These are phyloP conservation scores for Nemotelus nigrinus DNA, from an alignment of 2,888 invertebrate genomes.

Conservation along the genomic window DNA sequence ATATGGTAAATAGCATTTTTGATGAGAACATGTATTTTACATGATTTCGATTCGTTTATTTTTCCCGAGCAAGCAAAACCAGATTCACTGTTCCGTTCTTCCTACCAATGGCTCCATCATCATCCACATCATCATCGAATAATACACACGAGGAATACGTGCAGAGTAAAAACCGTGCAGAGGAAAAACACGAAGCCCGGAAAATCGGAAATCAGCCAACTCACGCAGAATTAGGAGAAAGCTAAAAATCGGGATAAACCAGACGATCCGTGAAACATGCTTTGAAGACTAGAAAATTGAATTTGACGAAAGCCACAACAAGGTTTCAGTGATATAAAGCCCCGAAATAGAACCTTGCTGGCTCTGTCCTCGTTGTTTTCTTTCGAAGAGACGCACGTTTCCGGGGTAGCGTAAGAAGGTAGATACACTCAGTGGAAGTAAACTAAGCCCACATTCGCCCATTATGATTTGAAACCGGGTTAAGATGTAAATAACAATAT, in stretches of 20 bases:
- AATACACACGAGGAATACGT: background rate
- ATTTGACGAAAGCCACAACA: conserved; percentile 29
- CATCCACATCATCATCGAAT: background rate
- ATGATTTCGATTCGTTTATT: background rate
- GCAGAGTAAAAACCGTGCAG: background rate
- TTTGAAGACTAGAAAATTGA: conserved; percentile 31
- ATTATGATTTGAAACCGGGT: no score
- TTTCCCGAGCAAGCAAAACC: background rate
- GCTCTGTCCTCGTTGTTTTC: no score
- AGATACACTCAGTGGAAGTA: no score
- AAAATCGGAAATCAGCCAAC: conserved; percentile 11
- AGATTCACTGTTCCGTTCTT: background rate
- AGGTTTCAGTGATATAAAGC: background rate
- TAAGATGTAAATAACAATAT: no score
- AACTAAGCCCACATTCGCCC: no score
- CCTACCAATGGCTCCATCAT: background rate
- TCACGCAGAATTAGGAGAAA: conserved; percentile 14
- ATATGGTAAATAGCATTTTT: conserved; percentile 2
- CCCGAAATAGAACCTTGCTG: no score
- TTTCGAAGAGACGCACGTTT: no score
- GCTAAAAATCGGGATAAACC: conserved; percentile 2
- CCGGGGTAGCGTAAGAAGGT: no score
- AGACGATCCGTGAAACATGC: conserved; percentile 29
- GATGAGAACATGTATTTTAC: background rate
- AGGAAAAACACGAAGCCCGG: background rate